Evolutionary conservation across 2,888 invertebrate genomes (phyloP).

Genomic region (Allophyes oxyacanthae): DNA sequence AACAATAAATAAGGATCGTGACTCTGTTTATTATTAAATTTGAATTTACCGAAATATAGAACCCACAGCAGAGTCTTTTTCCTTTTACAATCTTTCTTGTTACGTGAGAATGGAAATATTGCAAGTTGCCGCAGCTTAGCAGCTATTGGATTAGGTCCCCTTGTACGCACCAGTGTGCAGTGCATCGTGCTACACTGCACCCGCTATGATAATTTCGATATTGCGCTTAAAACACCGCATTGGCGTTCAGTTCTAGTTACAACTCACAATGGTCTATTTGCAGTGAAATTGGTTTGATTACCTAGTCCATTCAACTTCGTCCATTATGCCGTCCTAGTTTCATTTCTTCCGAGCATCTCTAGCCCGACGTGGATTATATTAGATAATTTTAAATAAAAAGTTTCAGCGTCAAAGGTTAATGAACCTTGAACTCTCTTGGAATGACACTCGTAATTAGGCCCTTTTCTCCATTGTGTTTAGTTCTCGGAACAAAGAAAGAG

Average conservation of each 20-base stretch:
- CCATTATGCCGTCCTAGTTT: constrained; percentile 23
- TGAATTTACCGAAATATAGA: constrained; percentile 3
- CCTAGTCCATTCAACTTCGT: constrained; percentile 26
- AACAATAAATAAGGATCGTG: constrained; percentile 58
- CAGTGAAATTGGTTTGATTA: constrained; percentile 40
- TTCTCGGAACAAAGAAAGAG: constrained; percentile 72
- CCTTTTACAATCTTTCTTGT: constrained; percentile 27
- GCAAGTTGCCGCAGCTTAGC: constrained; percentile 20
- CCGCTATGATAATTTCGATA: constrained; percentile 67
- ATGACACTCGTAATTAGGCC: constrained; percentile 73
- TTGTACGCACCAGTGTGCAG: constrained; percentile 54
- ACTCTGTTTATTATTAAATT: constrained; percentile 7
- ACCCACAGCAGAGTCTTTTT: background rate
- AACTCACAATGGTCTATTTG: constrained; percentile 64
- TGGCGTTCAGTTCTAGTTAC: constrained; percentile 60
- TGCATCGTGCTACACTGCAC: constrained; percentile 56
- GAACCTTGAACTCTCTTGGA: constrained; percentile 68
- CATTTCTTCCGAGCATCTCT: constrained; percentile 18
- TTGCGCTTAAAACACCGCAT: constrained; percentile 61
- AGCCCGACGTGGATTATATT: constrained; percentile 16
- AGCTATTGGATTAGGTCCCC: constrained; percentile 18
- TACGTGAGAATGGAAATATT: constrained; percentile 23
- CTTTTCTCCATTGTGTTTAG: constrained; percentile 77
- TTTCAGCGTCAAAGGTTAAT: constrained; percentile 58
- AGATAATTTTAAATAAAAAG: constrained; percentile 47